These are phyloP conservation scores for Andrena minutula DNA, from an alignment of 2,888 invertebrate genomes.

Conservation along the genomic window DNA sequence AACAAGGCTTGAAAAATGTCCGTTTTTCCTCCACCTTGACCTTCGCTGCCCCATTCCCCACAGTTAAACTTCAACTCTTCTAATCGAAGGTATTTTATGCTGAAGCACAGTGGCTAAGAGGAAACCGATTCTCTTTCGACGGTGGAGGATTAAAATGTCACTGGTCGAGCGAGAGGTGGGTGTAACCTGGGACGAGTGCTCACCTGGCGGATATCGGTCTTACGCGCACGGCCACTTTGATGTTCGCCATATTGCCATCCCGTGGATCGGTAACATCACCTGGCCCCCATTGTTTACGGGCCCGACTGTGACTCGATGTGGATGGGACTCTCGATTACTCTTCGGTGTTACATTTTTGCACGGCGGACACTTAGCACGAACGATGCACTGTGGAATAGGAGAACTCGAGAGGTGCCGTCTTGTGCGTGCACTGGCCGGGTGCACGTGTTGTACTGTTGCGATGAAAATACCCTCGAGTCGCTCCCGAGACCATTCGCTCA, in stretches of 20 bases:
- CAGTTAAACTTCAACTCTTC: neutral
- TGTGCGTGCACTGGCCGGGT: conserved; percentile 75
- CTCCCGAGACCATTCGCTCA: conserved; percentile 74
- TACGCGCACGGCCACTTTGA: conserved; percentile 89
- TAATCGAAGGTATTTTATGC: neutral
- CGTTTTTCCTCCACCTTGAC: neutral
- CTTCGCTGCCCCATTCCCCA: neutral
- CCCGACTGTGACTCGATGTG: neutral
- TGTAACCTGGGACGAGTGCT: conserved; percentile 65
- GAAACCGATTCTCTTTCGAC: no score
- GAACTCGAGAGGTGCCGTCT: conserved; percentile 26
- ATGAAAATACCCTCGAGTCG: conserved; percentile 82
- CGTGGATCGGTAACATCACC: conserved; percentile 56
- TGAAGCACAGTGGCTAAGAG: no score
- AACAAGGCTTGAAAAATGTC: neutral
- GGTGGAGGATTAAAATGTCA: neutral
- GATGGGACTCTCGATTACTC: neutral
- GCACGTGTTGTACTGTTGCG: conserved; percentile 82
- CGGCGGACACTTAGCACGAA: conserved; percentile 1
- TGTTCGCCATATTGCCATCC: conserved; percentile 86
- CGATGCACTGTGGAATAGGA: conserved; percentile 18
- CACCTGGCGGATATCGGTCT: conserved; percentile 89
- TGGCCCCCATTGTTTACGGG: conserved; percentile 8
- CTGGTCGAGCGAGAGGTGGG: neutral
- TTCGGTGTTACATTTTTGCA: conserved; percentile 22